Evolutionary conservation across 2,113 vertebrate species (phyloP).

Genomic region (Azemiops feae): DNA sequence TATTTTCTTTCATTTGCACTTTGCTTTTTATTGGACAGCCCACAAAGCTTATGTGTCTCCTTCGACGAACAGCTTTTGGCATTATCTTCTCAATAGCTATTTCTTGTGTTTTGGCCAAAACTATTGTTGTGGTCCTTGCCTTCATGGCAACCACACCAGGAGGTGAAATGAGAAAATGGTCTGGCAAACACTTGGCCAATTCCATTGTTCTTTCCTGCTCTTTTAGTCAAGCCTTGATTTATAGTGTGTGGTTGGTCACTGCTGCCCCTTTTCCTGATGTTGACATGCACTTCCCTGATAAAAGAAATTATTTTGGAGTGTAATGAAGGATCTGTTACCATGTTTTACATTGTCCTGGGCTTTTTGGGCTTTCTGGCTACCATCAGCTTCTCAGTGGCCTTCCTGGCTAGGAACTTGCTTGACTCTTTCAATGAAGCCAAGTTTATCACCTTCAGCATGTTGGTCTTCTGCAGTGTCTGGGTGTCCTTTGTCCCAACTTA

Average conservation of each 20-base stretch:
- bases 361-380: not conserved
- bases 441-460: not conserved
- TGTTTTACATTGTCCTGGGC: not conserved
- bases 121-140: not conserved
- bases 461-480: not conserved
- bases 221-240: not conserved
- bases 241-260: not conserved
- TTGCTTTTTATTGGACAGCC: not conserved
- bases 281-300: not conserved
- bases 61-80: not conserved
- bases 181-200: not conserved
- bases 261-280: not conserved
- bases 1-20: not conserved
- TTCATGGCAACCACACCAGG: not conserved
- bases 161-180: not conserved
- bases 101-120: not conserved
- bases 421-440: not conserved
- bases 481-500: not conserved
- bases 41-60: not conserved
- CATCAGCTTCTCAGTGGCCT: not conserved
- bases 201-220: not conserved
- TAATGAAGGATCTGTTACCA: not conserved
- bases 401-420: not conserved
- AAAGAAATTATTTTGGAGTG: not conserved
- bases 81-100: not conserved